These are phyloP conservation scores for Pandemis corylana DNA, from an alignment of 2,888 invertebrate species.

Conservation along the genomic window DNA sequence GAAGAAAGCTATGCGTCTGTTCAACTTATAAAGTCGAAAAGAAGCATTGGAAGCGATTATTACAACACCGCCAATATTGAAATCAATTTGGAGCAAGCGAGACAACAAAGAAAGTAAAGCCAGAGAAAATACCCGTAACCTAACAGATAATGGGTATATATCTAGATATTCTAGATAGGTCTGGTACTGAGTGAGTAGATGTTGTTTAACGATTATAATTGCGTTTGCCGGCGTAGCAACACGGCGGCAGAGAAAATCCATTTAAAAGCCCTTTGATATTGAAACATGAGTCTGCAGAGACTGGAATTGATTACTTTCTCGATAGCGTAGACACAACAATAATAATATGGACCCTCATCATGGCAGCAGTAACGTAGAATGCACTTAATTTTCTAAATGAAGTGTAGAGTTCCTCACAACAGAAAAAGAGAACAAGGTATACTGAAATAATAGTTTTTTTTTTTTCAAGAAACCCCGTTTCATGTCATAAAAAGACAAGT, in stretches of 20 bases:
- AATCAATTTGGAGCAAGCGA: neutral
- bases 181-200: neutral
- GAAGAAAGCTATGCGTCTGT: neutral
- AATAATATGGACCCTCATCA: conserved; percentile 1
- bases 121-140: neutral
- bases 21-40: neutral
- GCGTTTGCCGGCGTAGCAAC: conserved; percentile 29
- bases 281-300: conserved; percentile 30
- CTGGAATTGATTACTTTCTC: conserved; percentile 37
- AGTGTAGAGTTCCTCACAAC: neutral
- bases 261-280: conserved; percentile 38
- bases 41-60: neutral
- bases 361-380: neutral
- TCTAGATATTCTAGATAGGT: neutral
- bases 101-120: conserved; percentile 8
- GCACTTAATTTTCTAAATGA: neutral
- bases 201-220: conserved; percentile 16
- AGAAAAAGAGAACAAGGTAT: neutral
- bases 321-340: conserved; percentile 10
- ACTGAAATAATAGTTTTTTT: neutral
- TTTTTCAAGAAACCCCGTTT: too few relatives aligned
- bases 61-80: neutral
- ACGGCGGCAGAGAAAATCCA: conserved; percentile 28
- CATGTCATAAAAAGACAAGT: too few relatives aligned
- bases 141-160: neutral